Conservation (phyloP, 2,113 vertebrate species). For the Vanacampus margaritifer region DNA sequence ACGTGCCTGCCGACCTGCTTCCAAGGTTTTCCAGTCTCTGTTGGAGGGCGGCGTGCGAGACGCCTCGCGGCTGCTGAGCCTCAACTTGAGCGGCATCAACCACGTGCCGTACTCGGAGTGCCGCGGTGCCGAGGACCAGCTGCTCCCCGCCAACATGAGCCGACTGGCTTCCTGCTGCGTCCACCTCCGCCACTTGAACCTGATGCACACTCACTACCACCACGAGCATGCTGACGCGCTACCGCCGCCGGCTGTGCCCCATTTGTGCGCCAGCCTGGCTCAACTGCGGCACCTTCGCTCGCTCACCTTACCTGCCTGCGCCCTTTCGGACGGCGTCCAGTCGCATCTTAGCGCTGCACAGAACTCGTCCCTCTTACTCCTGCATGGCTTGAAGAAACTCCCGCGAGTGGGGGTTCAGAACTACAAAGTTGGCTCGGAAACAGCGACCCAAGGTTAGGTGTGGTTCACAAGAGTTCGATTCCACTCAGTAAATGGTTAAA, state of each 20-base stretch:
- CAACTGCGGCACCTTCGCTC: constrained; percentile 78
- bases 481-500: too few species aligned
- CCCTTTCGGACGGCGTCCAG: constrained; percentile 74
- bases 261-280: constrained; percentile 84
- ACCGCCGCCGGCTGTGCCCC: constrained; percentile 61
- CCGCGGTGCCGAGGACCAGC: constrained; percentile 81
- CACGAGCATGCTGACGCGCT: constrained; percentile 62
- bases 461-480: too few species aligned
- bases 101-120: constrained; percentile 81
- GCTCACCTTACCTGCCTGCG: constrained; percentile 84
- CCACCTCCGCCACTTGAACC: constrained; percentile 84
- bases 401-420: constrained; percentile 82
- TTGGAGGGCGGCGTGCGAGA: constrained; percentile 79
- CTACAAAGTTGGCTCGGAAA: constrained; percentile 50
- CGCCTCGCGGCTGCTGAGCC: constrained; percentile 77
- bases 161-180: constrained; percentile 78
- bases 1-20: background rate
- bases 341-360: constrained; percentile 15
- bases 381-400: constrained; percentile 81
- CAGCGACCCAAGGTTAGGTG: background rate
- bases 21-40: constrained; percentile 71
- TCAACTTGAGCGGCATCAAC: constrained; percentile 89
- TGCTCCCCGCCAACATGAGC: constrained; percentile 79
- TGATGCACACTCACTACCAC: constrained; percentile 92
- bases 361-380: constrained; percentile 33